phyloP scores from a whole-genome alignment of 2,113 vertebrate genomes.

The Hipposideros armiger region DNA sequence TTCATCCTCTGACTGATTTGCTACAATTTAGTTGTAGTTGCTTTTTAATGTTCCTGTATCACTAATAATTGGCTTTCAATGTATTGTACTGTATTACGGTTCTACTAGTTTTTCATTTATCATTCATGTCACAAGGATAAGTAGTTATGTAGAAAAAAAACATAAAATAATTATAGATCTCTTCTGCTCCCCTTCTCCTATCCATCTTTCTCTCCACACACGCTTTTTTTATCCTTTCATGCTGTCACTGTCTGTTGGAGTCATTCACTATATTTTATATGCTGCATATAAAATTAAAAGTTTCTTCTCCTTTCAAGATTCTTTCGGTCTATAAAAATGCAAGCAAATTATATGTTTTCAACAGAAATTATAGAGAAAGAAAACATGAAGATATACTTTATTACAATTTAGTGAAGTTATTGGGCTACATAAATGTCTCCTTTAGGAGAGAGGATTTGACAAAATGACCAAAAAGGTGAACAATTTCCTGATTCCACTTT shows the following conservation, averaged over 20 bases:
- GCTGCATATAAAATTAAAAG: constrained; percentile 14
- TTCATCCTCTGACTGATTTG: neutral
- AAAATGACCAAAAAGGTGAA: constrained; percentile 78
- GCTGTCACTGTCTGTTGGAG: neutral
- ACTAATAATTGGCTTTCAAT: constrained; percentile 45
- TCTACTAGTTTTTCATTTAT: constrained; percentile 3
- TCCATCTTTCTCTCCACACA: neutral
- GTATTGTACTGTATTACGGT: neutral
- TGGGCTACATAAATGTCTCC: constrained; percentile 65
- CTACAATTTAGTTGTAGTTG: neutral
- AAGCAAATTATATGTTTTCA: constrained; percentile 66
- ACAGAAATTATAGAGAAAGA: constrained; percentile 67
- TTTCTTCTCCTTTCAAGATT: constrained; percentile 33
- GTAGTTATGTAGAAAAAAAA: neutral
- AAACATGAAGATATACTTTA: constrained; percentile 64
- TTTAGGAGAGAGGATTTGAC: constrained; percentile 68
- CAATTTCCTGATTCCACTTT: constrained; percentile 74
- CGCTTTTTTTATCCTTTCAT: neutral
- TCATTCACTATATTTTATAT: neutral
- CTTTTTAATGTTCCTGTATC: constrained; percentile 11
- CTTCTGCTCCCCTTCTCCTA: neutral
- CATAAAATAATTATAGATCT: neutral
- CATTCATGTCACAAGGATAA: constrained; percentile 12
- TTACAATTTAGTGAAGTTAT: constrained; percentile 24
- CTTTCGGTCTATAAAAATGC: constrained; percentile 59